phyloP scores from a whole-genome alignment of 2,113 vertebrate genomes.

The Macroglossus sobrinus region DNA sequence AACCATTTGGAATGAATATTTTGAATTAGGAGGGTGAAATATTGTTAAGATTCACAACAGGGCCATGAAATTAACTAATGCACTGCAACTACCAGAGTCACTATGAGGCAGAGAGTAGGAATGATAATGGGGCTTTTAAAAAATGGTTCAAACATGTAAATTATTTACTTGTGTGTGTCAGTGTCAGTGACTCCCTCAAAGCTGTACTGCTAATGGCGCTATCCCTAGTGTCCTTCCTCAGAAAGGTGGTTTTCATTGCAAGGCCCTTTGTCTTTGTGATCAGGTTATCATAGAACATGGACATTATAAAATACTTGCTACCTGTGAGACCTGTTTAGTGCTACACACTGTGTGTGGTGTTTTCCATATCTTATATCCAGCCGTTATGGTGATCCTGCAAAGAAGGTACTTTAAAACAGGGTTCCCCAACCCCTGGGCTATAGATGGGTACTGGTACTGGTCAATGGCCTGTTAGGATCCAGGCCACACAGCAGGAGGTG shows the following conservation, averaged over 20 bases:
- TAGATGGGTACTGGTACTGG: too few relatives aligned
- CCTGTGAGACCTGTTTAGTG: background rate
- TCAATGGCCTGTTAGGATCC: too few relatives aligned
- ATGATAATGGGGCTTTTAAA: slow-evolving; percentile 60
- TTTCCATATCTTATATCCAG: background rate
- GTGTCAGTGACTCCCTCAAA: slow-evolving; percentile 46
- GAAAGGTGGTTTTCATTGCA: background rate
- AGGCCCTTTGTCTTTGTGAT: background rate
- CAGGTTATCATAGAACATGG: background rate
- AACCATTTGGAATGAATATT: slow-evolving; percentile 72
- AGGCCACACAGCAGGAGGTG: too few relatives aligned
- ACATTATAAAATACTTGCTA: background rate
- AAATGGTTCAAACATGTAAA: slow-evolving; percentile 56
- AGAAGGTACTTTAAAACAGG: background rate
- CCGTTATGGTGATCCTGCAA: background rate
- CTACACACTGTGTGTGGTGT: background rate
- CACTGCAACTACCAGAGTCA: slow-evolving; percentile 6
- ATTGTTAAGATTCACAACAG: slow-evolving; percentile 68
- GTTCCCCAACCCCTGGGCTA: too few relatives aligned
- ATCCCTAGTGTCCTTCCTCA: slow-evolving; percentile 23
- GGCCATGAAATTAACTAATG: slow-evolving; percentile 74
- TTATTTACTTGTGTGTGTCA: slow-evolving; percentile 39
- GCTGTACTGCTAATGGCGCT: slow-evolving; percentile 35
- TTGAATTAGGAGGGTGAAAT: slow-evolving; percentile 72
- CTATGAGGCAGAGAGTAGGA: slow-evolving; percentile 37